Base-by-base conservation (phyloP, 2,113 vertebrate genomes). In the Zeus faber region DNA sequence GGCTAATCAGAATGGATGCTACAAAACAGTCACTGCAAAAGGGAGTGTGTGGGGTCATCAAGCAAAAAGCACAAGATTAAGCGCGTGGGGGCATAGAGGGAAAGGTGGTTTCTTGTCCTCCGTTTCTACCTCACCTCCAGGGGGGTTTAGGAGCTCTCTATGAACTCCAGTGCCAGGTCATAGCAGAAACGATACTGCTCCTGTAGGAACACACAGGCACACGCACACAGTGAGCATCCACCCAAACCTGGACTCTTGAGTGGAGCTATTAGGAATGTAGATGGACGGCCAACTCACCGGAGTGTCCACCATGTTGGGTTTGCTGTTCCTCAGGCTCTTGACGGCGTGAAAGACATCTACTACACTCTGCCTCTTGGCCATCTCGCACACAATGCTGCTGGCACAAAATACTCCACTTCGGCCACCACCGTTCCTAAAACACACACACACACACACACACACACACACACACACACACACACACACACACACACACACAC, bases 171-270 rank as follows among this genome's bases (percentile, higher is more conserved):
- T 0, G 94, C 91, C 41, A 98, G 91, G 25, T 99, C 97, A 0
- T 99, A 99, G 84, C 95, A 97, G 89, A 99, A 99, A n/a, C 97
- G 93, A 72, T 99, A 99, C 69, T 99, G 97, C 60, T 99, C 97
- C 97, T 99, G 77, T 9, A 58, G 3, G 14, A 8, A 59, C 37
- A 68, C 11, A 47, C 13, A 66, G 37, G 48, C 1, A 62, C 1
- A 26, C 53, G 43, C 18, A 43, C 31, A 9, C 2, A 27, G 4
- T 25, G 11, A 47, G 14, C 21, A 11, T 13, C 1, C 20, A 21
- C 11, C n/a, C 13, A 37, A 2, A 37, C 33, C 4, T 11, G 33
- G 33, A 37, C 1, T 1, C 13, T 37, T 2, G 14, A 14, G 33
- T 29, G 33, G 1, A 2, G 13, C 33, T 14, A 10, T n/a, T 37